These are phyloP conservation scores for Ischnus inquisitorius DNA, from an alignment of 2,888 invertebrate species.

Conservation along the genomic window DNA sequence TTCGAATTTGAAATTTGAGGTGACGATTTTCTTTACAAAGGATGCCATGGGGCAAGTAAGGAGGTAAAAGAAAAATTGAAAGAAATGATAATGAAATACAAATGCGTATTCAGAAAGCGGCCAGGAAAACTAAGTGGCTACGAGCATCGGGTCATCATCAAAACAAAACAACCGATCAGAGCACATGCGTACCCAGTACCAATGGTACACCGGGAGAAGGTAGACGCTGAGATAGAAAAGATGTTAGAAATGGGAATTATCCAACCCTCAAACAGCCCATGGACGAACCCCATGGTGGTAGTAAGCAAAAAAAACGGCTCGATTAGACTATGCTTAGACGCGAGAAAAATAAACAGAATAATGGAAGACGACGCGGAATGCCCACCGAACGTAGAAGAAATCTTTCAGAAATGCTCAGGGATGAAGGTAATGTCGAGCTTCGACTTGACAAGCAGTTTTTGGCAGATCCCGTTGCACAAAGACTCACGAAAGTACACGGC, in stretches of 20 bases:
- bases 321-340: neutral
- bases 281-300: neutral
- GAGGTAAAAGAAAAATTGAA: neutral
- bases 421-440: neutral
- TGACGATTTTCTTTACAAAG: conserved; percentile 39
- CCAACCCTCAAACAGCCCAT: neutral
- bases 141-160: neutral
- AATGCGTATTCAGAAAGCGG: neutral
- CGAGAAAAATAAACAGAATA: neutral
- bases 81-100: neutral
- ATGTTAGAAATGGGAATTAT: neutral
- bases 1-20: no score
- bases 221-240: neutral
- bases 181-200: neutral
- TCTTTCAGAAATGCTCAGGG: neutral
- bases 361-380: neutral
- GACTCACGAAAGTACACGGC: no score
- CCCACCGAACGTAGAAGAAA: neutral
- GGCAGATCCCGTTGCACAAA: neutral
- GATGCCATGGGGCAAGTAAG: no score
- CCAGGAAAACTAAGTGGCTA: neutral
- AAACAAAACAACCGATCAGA: neutral
- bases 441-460: neutral
- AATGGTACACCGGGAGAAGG: neutral
- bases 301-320: neutral